Base-by-base conservation (phyloP, 2,797 vertebrate genomes). In the Characodon lateralis region DNA sequence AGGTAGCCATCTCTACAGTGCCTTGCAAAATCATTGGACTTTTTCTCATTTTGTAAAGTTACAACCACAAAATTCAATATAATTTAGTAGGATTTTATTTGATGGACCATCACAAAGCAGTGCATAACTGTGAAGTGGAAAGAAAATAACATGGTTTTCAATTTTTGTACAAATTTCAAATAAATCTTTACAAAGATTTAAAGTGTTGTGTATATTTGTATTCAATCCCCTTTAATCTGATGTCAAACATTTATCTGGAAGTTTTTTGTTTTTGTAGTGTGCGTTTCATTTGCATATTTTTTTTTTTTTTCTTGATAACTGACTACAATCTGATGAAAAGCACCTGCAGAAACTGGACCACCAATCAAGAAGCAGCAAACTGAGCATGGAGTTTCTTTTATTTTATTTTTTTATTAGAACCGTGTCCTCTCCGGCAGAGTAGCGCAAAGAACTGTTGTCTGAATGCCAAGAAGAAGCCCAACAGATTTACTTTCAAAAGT, bases 1-100 rank as follows among this genome's bases (percentile, higher is more conserved):
- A 8, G 28, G 93, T 88, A 88, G 43, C 39, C 20, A 41, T 18
- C 89, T 89, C 87, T 86, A 92, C 53, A 51, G 53, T 26, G 43
- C 26, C 66, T 69, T 8, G 10, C 24, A 3, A 26, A 69, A 69
- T 13, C 2, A 6, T 12, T 41, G 20, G 35, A 24, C 63, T 24
- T 66, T 24, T 24, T 66, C 63, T 24, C 39, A 43, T n/a, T 68
- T 43, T 43, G 65, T n/a, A 53, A 53, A 20, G 16, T 18, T 53
- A 6, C 22, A 43, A 68, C 39, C 39, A n/a, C 13, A 69, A 46
- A 2, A n/a, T 16, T 26, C 12, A 16, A 8, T 26, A n/a, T 2
- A 48, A 16, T 48, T n/a, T 43, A 1, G 5, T 68, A 2, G 31
- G 61, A 39, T 35, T 68, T 69, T 16, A n/a, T 2, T 24, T 7